Evolutionary conservation across 92 coral and sea anemone genomes (phyloP).

Genomic region (Pocillopora meandrina): DNA sequence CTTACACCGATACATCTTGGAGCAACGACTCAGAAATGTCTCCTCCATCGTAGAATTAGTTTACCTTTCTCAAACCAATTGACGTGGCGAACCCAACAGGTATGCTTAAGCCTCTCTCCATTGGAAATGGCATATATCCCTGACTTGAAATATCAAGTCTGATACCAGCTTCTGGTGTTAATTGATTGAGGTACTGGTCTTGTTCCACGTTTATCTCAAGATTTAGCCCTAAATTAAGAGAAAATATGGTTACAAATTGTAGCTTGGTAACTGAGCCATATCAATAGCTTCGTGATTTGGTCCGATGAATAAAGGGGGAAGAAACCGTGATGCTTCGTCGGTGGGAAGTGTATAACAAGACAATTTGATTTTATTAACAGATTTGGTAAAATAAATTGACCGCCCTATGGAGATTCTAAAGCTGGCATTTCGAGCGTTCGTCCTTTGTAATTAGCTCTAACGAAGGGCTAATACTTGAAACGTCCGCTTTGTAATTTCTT

Average conservation of each 20-base stretch:
- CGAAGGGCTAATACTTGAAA: no score
- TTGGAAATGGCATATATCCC: constrained; percentile 70
- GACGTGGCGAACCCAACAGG: constrained; percentile 63
- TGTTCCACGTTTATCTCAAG: constrained; percentile 68
- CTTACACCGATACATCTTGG: no score
- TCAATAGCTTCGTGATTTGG: not conserved
- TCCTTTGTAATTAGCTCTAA: no score
- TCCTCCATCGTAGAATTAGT: not conserved
- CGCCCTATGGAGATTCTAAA: not conserved
- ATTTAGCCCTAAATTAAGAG: constrained; percentile 41
- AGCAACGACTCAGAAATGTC: not conserved
- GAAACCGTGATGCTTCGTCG: no score
- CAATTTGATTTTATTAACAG: no score
- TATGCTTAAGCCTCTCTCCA: constrained; percentile 69
- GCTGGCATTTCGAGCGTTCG: not conserved
- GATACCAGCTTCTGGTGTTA: constrained; percentile 70
- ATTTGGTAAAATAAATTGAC: not conserved
- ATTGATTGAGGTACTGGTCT: constrained; percentile 58
- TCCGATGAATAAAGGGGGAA: no score
- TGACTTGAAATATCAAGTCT: constrained; percentile 56
- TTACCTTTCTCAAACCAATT: constrained; percentile 64
- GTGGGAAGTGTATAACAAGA: no score
- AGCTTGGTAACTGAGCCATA: not conserved
- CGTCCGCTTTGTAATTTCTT: no score
- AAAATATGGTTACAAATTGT: no score